Conservation (phyloP, 2,797 vertebrate species). For the Thaleichthys pacificus region DNA sequence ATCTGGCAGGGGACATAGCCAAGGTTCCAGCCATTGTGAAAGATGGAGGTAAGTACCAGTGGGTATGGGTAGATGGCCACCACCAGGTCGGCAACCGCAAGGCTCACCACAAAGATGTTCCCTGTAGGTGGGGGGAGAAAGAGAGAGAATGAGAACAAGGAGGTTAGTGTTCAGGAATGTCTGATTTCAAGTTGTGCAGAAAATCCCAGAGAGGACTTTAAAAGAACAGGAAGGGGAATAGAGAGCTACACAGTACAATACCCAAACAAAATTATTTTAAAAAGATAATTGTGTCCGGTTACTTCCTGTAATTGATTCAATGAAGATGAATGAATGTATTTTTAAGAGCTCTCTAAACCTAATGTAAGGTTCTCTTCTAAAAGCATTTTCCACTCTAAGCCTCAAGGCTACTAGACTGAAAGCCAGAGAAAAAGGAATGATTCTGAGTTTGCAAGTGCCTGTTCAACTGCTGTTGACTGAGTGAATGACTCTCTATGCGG, state of each 20-base stretch:
- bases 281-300: background rate
- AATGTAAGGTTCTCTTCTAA: too few species aligned
- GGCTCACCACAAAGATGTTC: conserved; percentile 86
- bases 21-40: conserved; percentile 81
- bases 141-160: background rate
- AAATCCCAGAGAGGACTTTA: too few species aligned
- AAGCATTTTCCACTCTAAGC: too few species aligned
- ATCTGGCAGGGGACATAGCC: conserved; percentile 83
- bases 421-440: background rate
- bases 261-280: background rate
- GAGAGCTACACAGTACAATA: background rate
- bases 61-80: conserved; percentile 86
- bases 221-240: background rate
- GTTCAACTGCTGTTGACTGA: background rate
- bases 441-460: background rate
- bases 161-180: too few species aligned
- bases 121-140: conserved; percentile 58
- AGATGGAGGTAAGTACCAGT: conserved; percentile 80
- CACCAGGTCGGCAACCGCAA: conserved; percentile 84
- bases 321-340: too few species aligned
- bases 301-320: too few species aligned
- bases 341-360: too few species aligned
- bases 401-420: background rate
- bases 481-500: too few species aligned
- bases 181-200: too few species aligned